Base-by-base conservation (phyloP, 2,797 vertebrate species). In the Agapornis canus region DNA sequence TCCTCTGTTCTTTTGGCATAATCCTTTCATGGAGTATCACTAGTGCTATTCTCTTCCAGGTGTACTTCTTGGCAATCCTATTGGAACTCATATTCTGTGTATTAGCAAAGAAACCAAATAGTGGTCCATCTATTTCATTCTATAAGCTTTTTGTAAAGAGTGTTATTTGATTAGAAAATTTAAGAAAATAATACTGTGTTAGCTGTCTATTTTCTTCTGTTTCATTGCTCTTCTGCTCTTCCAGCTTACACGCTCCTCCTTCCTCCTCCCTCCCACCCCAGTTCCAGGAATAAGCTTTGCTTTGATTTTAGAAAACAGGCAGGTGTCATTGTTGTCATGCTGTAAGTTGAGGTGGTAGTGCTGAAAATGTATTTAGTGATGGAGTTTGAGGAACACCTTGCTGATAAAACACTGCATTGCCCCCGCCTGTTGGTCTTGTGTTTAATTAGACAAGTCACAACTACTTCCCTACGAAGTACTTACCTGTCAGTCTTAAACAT, bases 191-290 rank as follows among this genome's bases (percentile, higher is more conserved):
- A n/a, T 45, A 27, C 20, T 59, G 10, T 27, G 4, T 80, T 82
- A 68, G 57, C 20, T 6, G 11, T 35, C 21, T 32, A 3, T 13
- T n/a, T 35, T 64, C n/a, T 76, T 26, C 4, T 63, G 54, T n/a
- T 85, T 64, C 27, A 60, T 71, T 27, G 21, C 3, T 81, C 18
- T 66, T 49, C 18, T 51, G 32, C 11, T 7, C 22, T 60, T 5
- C 20, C 16, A 54, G 19, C 54, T 43, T 75, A 19, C 26, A 61
- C 22, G 20, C 15, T 2, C 8, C 13, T 4, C 31, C 31, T 22
- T 8, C 7, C 21, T 6, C 23, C 6, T 6, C n/a, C n/a, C 25
- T 29, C 13, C 3, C 4, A 11, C 10, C n/a, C 5, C 6, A 2
- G 3, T 56, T 68, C 31, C 23, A 47, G 23, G 42, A 80, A 32